These are phyloP conservation scores for Ceyx margarethae DNA, from an alignment of 2,113 vertebrate genomes.

Conservation along the genomic window DNA sequence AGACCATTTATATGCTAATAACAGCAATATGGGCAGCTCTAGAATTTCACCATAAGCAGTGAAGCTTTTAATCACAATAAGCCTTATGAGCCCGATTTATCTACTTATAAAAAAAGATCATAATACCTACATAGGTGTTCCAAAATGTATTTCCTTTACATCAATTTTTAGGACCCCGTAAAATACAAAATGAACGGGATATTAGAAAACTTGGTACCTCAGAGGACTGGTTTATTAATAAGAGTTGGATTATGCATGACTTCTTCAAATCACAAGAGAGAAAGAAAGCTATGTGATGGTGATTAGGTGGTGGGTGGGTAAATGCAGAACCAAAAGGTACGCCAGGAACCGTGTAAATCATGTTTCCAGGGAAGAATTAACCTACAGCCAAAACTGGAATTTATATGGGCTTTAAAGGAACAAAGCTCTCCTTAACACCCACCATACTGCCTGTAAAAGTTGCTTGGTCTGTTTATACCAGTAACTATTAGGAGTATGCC, in stretches of 20 bases:
- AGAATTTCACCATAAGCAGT: conserved; percentile 45
- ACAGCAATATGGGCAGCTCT: conserved; percentile 18
- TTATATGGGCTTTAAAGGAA: background rate
- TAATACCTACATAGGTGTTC: conserved; percentile 25
- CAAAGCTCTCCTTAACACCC: background rate
- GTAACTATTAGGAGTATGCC: background rate
- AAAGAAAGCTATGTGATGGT: background rate
- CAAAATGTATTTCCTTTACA: conserved; percentile 43
- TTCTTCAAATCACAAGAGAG: conserved; percentile 16
- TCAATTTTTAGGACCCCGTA: conserved; percentile 2
- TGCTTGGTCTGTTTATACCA: background rate
- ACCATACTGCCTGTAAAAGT: background rate
- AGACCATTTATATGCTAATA: conserved; percentile 73
- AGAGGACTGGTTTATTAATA: background rate
- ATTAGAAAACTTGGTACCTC: background rate
- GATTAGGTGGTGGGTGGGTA: background rate
- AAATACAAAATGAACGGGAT: conserved; percentile 22
- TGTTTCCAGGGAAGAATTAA: background rate
- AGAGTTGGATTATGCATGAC: background rate
- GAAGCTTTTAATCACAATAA: conserved; percentile 65
- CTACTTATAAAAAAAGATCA: background rate
- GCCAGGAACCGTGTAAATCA: background rate
- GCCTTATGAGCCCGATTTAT: conserved; percentile 37
- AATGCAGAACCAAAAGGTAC: background rate
- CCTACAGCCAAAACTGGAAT: background rate